phyloP scores from a whole-genome alignment of 2,797 vertebrate species.

The Lepilemur septentrionalis region DNA sequence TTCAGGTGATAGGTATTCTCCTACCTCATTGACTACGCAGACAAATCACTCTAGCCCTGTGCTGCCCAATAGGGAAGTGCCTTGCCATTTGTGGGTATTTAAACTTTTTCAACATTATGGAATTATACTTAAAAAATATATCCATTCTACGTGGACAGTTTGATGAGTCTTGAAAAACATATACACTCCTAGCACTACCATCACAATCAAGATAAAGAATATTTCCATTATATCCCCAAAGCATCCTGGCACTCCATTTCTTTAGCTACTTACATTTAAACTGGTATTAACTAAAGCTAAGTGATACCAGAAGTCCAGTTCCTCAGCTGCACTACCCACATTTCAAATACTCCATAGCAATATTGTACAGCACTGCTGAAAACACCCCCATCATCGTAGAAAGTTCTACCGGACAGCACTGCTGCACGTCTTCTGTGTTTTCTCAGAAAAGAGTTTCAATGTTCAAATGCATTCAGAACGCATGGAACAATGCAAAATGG shows the following conservation, averaged over 20 bases:
- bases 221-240: not conserved
- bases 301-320: not conserved
- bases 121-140: not conserved
- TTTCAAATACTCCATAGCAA: not conserved
- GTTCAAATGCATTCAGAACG: not conserved
- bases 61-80: not conserved
- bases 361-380: accelerated
- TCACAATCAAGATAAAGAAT: not conserved
- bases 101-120: not conserved
- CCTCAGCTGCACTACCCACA: not conserved
- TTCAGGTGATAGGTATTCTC: not conserved
- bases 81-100: not conserved
- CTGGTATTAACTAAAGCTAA: not conserved
- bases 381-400: not conserved
- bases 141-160: not conserved
- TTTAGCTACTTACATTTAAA: not conserved
- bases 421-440: not conserved
- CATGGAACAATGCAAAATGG: not conserved
- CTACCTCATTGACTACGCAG: not conserved
- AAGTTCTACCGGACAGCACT: not conserved
- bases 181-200: not conserved
- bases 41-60: not conserved
- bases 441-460: not conserved
- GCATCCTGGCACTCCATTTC: not conserved
- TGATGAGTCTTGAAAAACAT: not conserved